Percentiles rank a stretch among this genome's conserved stretches.
Conservation (phyloP, 2,797 vertebrate species). For the Acipenser ruthenus region DNA sequence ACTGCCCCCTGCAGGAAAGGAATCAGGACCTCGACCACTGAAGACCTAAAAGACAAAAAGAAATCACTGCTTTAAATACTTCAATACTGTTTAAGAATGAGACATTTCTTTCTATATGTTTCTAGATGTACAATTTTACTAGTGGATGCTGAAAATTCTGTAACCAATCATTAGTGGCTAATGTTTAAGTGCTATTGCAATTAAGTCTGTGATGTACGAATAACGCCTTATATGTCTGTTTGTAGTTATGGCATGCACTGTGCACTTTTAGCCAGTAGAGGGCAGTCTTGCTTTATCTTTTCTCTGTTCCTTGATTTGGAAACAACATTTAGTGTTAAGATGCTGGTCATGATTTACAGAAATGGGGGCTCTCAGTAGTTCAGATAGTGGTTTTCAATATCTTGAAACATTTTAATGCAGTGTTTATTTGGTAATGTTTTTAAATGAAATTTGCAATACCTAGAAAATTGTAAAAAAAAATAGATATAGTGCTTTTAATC, state of each 20-base stretch:
- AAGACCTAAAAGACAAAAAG: slow-evolving; percentile 39
- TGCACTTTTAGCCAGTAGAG: slow-evolving; percentile 66
- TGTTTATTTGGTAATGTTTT: slow-evolving; percentile 8
- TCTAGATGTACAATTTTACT: slow-evolving; percentile 80
- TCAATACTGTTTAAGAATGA: slow-evolving; percentile 56
- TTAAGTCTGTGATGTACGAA: slow-evolving; percentile 71
- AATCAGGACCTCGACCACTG: slow-evolving; percentile 53
- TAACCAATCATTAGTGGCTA: slow-evolving; percentile 77
- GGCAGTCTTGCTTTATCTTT: slow-evolving; percentile 66
- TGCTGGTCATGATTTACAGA: slow-evolving; percentile 39
- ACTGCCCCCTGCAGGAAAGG: slow-evolving; percentile 66
- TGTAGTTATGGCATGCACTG: slow-evolving; percentile 60
- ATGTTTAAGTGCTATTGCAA: slow-evolving; percentile 72
- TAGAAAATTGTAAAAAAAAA: too few species aligned
- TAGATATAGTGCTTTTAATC: neutral
- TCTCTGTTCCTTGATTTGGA: slow-evolving; percentile 38
- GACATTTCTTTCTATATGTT: slow-evolving; percentile 62
- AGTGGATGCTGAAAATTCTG: slow-evolving; percentile 68
- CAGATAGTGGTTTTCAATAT: slow-evolving; percentile 21
- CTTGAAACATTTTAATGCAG: slow-evolving; percentile 22
- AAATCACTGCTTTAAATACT: slow-evolving; percentile 64
- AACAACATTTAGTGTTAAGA: slow-evolving; percentile 39
- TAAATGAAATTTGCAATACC: too few species aligned
- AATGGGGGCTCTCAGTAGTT: slow-evolving; percentile 45
- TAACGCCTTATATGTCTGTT: slow-evolving; percentile 66